Evolutionary conservation across 1,140 invertebrate species (phyloP), one percentile per base, ranked within the genome.

Genomic region (Trichogramma pretiosum): DNA sequence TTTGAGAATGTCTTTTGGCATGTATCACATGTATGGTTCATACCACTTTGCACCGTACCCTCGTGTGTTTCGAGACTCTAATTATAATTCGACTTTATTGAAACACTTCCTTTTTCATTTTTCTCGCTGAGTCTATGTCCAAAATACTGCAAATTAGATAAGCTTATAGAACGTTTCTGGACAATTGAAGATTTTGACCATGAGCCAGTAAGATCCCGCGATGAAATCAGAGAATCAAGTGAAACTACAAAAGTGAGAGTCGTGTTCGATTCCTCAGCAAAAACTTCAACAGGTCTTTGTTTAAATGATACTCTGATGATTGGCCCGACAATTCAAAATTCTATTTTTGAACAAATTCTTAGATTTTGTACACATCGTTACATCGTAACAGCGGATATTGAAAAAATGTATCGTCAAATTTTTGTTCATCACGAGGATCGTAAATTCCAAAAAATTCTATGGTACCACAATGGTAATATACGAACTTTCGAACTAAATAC

Each of bases 331-430:
- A 49, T 49, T 16, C 46, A 49, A 24, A 10, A 34, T 3, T 21
- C 30, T 23, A 3, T 53, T 0, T 40, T 53, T 17, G 13, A 7
- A 7, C 11, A 34, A 8, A 21, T 53, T 9, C 10, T 61, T 1
- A 26, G 50, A 17, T 69, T 68, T 52, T 32, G 62, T 23, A 52
- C 23, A 8, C 47, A 61, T 50, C n/a, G 36, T 14, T 49, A 55
- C 33, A 64, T 58, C 2, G 35, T 67, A 13, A 60, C 55, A 13
- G 64, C 60, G 1, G 69, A 72, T 46, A 64, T 73, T 8, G 42
- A 53, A 28, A 67, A 73, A 51, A 71, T 70, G 65, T 69, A 67
- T 55, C 46, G 64, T n/a, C 59, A 65, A 44, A 55, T 70, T 16
- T 39, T 44, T 11, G 46, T 72, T 7, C 41, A 54, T 17, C 9